These are phyloP conservation scores for Wiebesia pumilae DNA, from an alignment of 1,140 invertebrate genomes.

Conservation along the genomic window DNA sequence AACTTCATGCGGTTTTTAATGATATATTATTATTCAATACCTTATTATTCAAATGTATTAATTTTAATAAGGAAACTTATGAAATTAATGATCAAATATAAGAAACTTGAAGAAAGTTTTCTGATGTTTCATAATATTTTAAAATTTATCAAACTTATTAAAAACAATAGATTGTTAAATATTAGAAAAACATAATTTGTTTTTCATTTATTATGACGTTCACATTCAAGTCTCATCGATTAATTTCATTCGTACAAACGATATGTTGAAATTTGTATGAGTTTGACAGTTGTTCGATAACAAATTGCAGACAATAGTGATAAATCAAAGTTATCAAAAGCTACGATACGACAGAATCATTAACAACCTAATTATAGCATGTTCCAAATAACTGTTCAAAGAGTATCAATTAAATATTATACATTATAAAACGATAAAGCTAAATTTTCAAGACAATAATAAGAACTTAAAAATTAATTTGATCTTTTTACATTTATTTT, in stretches of 20 bases:
- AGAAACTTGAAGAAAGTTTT: no score
- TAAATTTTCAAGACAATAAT: not conserved
- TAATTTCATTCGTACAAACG: not conserved
- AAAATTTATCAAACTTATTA: no score
- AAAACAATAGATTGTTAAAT: not conserved
- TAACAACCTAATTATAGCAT: conserved; percentile 8
- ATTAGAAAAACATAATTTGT: not conserved
- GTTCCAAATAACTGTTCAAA: conserved; percentile 6
- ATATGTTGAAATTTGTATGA: not conserved
- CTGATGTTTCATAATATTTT: no score
- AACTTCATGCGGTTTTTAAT: no score
- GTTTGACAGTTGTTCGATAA: not conserved
- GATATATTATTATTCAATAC: no score
- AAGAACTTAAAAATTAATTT: no score
- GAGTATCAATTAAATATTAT: not conserved
- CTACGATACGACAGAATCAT: not conserved
- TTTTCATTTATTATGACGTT: not conserved
- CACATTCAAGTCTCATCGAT: not conserved
- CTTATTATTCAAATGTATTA: no score
- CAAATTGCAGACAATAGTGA: conserved; percentile 22
- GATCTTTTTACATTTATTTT: no score
- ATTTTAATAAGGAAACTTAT: no score
- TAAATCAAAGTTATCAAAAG: conserved; percentile 33
- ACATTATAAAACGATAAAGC: not conserved
- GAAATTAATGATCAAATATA: no score